Base-by-base conservation (phyloP, 2,888 invertebrate genomes). In the Melinaea menophilus region DNA sequence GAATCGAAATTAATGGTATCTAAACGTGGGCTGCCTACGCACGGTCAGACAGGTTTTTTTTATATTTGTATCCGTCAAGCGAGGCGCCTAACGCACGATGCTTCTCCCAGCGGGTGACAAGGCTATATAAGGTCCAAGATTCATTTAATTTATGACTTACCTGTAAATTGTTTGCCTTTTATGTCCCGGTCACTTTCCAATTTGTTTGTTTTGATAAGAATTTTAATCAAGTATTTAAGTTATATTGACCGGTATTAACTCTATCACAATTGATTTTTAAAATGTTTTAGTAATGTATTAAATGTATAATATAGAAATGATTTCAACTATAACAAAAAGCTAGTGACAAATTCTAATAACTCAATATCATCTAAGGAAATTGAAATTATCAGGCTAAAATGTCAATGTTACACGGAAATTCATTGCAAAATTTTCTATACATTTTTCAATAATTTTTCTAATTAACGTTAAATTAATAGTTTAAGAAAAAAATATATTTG, bases 141-240 rank as follows among this genome's bases (percentile, higher is more conserved):
- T 81, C 76, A 76, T 72, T 75, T 80, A 84, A 88, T 88, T 86
- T 88, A 88, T 87, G 78, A 75, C 73, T 74, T 75, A 78, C 75
- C 77, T 78, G 76, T 81, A 77, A 82, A 82, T 75, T 78, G 76
- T 79, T 73, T 74, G 73, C 69, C 66, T 73, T 76, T 69, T 68
- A 66, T 69, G 65, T 61, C 65, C 65, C 62, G 37, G 22, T 31
- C 51, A 65, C 56, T 68, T 68, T 68, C 61, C 70, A 67, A 70
- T 69, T 69, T 68, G 68, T 70, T 67, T 67, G 59, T 64, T 58
- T 64, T 59, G 63, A 66, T 64, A 64, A 66, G 62, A 35, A 55
- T 45, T 35, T 55, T 33, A 13, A 48, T 51, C 7, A 11, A 11
- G 9, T 51, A 11, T 51, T 51, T 9, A 51, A 51, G 31, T 31